These are phyloP conservation scores for Protodeltote pygarga DNA, from an alignment of 2,888 invertebrate genomes.

Conservation along the genomic window DNA sequence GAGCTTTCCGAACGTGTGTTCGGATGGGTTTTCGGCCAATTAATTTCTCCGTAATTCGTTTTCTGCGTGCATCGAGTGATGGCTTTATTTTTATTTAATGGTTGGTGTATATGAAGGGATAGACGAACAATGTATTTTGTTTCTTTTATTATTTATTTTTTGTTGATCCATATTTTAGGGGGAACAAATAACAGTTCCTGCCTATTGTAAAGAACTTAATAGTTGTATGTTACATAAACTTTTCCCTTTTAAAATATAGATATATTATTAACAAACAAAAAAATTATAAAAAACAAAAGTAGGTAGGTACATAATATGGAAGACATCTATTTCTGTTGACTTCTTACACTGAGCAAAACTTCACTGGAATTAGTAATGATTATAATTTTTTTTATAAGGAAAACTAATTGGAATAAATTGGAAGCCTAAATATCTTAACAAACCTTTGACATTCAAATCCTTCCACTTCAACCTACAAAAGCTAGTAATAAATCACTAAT, in stretches of 20 bases:
- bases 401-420: too few relatives aligned
- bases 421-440: too few relatives aligned
- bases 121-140: not conserved
- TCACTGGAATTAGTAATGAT: too few relatives aligned
- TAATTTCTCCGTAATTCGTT: slow-evolving; percentile 83
- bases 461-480: not conserved
- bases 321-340: too few relatives aligned
- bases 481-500: not conserved
- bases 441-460: too few relatives aligned
- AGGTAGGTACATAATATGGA: too few relatives aligned
- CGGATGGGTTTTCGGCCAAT: slow-evolving; percentile 84
- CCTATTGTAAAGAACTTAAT: not conserved
- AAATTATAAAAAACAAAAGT: not conserved
- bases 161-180: slow-evolving; percentile 14
- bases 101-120: slow-evolving; percentile 52
- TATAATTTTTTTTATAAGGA: too few relatives aligned
- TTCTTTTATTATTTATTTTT: slow-evolving; percentile 1
- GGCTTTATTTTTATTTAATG: slow-evolving; percentile 77
- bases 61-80: slow-evolving; percentile 66
- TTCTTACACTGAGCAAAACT: too few relatives aligned
- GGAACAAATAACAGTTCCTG: not conserved
- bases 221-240: not conserved
- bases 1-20: slow-evolving; percentile 84
- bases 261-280: not conserved
- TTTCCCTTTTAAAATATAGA: not conserved